These are phyloP conservation scores for Chionis minor DNA, from an alignment of 2,113 vertebrate genomes.

Conservation along the genomic window DNA sequence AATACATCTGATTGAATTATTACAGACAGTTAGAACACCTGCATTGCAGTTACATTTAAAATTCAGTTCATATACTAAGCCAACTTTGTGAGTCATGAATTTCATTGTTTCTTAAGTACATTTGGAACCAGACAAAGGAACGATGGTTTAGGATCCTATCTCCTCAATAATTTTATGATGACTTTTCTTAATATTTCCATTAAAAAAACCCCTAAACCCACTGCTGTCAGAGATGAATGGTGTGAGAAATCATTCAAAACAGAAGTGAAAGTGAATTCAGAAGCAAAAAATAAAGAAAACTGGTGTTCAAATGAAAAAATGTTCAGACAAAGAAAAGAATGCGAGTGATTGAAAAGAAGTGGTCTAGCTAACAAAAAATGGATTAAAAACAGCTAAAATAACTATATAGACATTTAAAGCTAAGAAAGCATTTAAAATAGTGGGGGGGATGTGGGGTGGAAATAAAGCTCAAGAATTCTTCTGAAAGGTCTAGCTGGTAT, in stretches of 20 bases:
- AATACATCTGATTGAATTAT: constrained; percentile 51
- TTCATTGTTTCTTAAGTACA: constrained; percentile 63
- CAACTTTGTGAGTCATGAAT: constrained; percentile 67
- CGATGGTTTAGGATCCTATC: background rate
- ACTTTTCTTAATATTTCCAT: background rate
- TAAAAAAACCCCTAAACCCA: background rate
- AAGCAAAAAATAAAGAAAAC: background rate
- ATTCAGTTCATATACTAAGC: constrained; percentile 62
- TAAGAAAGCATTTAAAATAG: background rate
- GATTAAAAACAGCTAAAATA: background rate
- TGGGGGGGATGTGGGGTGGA: background rate
- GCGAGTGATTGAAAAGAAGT: background rate
- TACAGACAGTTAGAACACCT: constrained; percentile 52
- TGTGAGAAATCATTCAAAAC: background rate
- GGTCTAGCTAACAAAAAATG: background rate
- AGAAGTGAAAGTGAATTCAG: background rate
- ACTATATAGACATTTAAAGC: background rate
- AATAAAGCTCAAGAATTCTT: background rate
- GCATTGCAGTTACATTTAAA: constrained; percentile 74
- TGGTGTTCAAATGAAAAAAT: background rate
- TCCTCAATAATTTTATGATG: background rate
- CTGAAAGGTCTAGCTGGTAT: background rate
- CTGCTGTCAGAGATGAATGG: background rate
- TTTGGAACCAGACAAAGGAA: constrained; percentile 34
- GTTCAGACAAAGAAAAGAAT: background rate